Base-by-base conservation (phyloP, 2,888 invertebrate genomes). In the Tyria jacobaeae region DNA sequence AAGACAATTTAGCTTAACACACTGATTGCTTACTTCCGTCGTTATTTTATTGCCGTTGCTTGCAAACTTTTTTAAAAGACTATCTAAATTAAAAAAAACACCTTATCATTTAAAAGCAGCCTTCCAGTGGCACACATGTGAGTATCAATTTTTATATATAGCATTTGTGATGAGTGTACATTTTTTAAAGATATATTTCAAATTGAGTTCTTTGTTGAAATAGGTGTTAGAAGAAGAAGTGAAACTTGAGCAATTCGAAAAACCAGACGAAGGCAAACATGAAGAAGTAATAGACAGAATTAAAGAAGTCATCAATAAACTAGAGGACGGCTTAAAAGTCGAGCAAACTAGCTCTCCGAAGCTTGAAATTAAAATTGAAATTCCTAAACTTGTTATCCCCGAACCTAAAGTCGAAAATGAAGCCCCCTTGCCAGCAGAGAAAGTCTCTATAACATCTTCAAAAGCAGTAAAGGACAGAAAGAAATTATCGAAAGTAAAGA, bases 241-340 rank as follows among this genome's bases (percentile, higher is more conserved):
- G 6, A 84, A 82, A 61, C 80, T 91, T 41, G 88, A 90, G 64
- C 88, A 87, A 55, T 93, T 93, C 60, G 92, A 92, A 49, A 81
- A 84, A 68, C 83, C 83, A 47, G 90, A 91, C 44, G 83, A 83
- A 1, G 76, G 72, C 3, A 83, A 83, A 57, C 89, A 91, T 34
- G 88, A 87, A 66, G 84, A 88, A 75, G 91, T 89, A 0, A 87
- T 93, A 44, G 89, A 89, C 68, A 87, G 87, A 74, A 92, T 93
- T 41, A 92, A 91, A 76, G 90, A 92, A 76, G 92, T 80, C 0
- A 92, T 92, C 47, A 88, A 80, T 49, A 93, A 92, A 83, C 73
- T 93, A 27, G 92, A 93, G 72, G 89, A 80, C 39, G 88, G 89
- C 49, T 74, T 91, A 31, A 86, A 79, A 58, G 74, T 73, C 3